Percentiles rank a stretch among this genome's conserved stretches.
Conservation (phyloP, 2,888 invertebrate species). For the Quadroppia sp. region DNA sequence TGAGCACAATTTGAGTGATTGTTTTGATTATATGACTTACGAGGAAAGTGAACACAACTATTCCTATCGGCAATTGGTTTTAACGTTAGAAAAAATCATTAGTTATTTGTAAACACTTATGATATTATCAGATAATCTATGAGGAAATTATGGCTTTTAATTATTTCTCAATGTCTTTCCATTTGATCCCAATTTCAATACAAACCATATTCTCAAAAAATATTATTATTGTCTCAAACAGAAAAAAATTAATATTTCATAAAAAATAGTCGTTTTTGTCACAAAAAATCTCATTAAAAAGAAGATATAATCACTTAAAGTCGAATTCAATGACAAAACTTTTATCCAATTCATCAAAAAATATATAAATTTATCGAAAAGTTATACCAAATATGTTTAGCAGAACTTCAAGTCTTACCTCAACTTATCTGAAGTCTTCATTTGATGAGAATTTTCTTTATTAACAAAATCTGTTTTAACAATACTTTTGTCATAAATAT, state of each 20-base stretch:
- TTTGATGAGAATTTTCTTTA: neutral
- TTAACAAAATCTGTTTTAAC: neutral
- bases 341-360: too few species aligned
- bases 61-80: neutral
- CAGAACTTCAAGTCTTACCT: conserved; percentile 2
- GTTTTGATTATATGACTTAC: too few species aligned
- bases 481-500: neutral
- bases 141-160: neutral
- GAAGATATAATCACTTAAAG: too few species aligned
- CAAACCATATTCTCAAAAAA: neutral
- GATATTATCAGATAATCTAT: neutral
- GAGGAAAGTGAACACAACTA: neutral
- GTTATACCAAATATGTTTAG: too few species aligned
- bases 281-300: too few species aligned
- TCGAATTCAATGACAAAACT: too few species aligned
- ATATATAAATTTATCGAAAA: too few species aligned
- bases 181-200: neutral
- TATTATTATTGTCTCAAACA: neutral
- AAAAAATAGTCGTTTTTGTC: too few species aligned
- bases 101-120: neutral
- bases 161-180: neutral
- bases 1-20: too few species aligned
- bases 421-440: neutral
- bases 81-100: neutral
- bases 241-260: too few species aligned